Evolutionary conservation across 2,888 invertebrate genomes (phyloP).

Genomic region (Eledone cirrhosa): DNA sequence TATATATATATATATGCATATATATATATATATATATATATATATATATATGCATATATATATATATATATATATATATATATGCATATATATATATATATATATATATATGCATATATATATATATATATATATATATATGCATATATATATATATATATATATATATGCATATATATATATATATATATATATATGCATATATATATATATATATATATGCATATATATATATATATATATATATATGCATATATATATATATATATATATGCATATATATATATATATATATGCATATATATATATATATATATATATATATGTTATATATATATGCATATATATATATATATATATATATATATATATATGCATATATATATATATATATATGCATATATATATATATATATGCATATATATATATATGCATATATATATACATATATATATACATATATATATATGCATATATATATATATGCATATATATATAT

Average conservation of each 20-base stretch:
- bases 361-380: not conserved
- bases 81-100: not conserved
- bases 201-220: not conserved
- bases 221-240: not conserved
- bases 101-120: not conserved
- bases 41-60: not conserved
- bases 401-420: not conserved
- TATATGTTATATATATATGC: too few species aligned
- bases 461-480: not conserved
- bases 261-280: not conserved
- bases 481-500: not conserved
- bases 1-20: not conserved
- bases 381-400: not conserved
- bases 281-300: not conserved
- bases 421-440: not conserved
- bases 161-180: not conserved
- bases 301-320: not conserved
- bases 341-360: not conserved
- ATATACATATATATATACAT: not conserved
- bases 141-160: not conserved
- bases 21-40: not conserved
- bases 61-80: not conserved
- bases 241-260: not conserved
- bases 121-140: not conserved
- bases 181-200: not conserved